Evolutionary conservation across 1,140 invertebrate genomes (phyloP).

Genomic region (Tetramorium parvispinum): DNA sequence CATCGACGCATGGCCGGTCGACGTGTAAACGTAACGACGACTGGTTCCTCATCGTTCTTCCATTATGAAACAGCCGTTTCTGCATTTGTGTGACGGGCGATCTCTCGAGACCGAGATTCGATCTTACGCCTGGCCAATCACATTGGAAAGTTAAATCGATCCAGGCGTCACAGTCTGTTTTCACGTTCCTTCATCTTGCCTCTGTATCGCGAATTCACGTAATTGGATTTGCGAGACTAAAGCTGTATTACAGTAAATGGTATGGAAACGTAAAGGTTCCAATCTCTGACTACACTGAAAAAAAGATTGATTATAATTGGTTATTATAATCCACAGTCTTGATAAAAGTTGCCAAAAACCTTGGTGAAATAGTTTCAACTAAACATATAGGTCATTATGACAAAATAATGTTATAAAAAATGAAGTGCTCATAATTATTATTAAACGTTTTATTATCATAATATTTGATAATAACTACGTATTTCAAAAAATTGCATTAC

Average conservation of each 20-base stretch:
- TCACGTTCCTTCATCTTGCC: slow-evolving; percentile 6
- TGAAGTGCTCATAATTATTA: too few species aligned
- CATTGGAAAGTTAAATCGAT: slow-evolving; percentile 18
- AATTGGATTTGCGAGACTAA: slow-evolving; percentile 44
- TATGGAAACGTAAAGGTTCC: neutral
- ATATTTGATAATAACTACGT: too few species aligned
- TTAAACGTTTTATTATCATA: too few species aligned
- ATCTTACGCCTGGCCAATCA: slow-evolving; percentile 42
- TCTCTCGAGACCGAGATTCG: slow-evolving; percentile 36
- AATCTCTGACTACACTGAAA: neutral
- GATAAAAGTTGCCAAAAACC: too few species aligned
- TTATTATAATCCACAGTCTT: too few species aligned
- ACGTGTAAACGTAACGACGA: slow-evolving; percentile 69
- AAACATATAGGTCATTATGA: too few species aligned
- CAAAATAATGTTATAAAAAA: too few species aligned
- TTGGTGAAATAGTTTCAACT: too few species aligned
- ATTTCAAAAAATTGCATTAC: too few species aligned
- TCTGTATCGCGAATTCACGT: slow-evolving; percentile 29
- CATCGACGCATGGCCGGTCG: slow-evolving; percentile 51
- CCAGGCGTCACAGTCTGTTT: neutral
- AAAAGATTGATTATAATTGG: too few species aligned
- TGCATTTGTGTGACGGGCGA: slow-evolving; percentile 29
- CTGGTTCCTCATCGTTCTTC: slow-evolving; percentile 48
- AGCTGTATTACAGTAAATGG: slow-evolving; percentile 14
- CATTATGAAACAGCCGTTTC: slow-evolving; percentile 39